A percentile compares a stretch with the other conserved stretches of the same genome.
Evolutionary conservation across 2,797 vertebrate species (phyloP).

Genomic region (Scolopax bukidnonensis): DNA sequence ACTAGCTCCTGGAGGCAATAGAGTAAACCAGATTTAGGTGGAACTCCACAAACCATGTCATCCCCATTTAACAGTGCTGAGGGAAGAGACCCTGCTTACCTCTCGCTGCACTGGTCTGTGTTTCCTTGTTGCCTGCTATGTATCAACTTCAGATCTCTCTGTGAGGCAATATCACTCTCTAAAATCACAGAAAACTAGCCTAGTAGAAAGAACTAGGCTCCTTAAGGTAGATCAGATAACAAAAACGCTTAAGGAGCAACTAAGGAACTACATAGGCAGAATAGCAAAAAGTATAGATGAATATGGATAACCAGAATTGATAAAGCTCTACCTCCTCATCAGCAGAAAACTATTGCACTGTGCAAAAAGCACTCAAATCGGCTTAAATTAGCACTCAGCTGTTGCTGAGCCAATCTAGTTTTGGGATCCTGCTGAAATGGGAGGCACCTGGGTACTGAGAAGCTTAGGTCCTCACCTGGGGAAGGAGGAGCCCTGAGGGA

Average conservation of each 20-base stretch:
- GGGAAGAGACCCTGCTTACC: background rate
- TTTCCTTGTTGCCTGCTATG: background rate
- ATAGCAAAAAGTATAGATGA: fast-evolving
- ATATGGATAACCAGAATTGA: fast-evolving
- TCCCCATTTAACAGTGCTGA: background rate
- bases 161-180: fast-evolving
- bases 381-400: background rate
- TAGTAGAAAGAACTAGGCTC: background rate
- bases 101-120: background rate
- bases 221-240: background rate
- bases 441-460: background rate
- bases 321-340: too few species aligned
- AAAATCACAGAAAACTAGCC: background rate
- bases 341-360: fast-evolving
- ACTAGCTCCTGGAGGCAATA: fast-evolving
- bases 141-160: background rate
- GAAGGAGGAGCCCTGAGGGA: too few species aligned
- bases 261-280: fast-evolving
- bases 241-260: fast-evolving
- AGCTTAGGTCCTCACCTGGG: background rate
- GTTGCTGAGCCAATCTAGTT: background rate
- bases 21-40: background rate
- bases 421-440: background rate
- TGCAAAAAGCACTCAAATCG: background rate
- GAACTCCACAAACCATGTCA: background rate